phyloP scores from a whole-genome alignment of 1,140 invertebrate species.

The Parasteatoda tepidariorum region DNA sequence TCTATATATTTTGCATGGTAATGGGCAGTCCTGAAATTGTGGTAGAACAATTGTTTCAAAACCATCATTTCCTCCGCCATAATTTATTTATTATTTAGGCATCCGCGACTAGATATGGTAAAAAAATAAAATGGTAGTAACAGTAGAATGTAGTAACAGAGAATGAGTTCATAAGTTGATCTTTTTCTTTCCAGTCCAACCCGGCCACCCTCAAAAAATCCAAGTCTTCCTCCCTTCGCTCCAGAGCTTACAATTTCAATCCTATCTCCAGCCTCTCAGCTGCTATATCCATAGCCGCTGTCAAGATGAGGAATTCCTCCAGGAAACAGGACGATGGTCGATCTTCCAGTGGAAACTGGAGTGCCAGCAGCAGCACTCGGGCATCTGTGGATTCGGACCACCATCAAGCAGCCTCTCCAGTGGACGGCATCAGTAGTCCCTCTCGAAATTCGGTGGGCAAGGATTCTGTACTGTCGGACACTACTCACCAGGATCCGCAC shows the following conservation, averaged over 20 bases:
- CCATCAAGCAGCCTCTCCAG: not conserved
- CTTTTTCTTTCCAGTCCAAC: too few relatives aligned
- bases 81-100: too few relatives aligned
- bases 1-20: too few relatives aligned
- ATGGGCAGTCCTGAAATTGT: too few relatives aligned
- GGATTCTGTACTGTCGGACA: constrained; percentile 63
- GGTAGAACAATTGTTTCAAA: too few relatives aligned
- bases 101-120: too few relatives aligned
- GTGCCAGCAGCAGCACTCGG: constrained; percentile 83
- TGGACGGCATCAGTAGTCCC: not conserved
- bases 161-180: too few relatives aligned
- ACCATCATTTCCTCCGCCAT: too few relatives aligned
- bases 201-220: not conserved
- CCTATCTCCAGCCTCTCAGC: constrained; percentile 70
- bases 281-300: constrained; percentile 72
- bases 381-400: constrained; percentile 71
- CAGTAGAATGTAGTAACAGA: too few relatives aligned
- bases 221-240: constrained; percentile 9
- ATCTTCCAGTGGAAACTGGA: constrained; percentile 94
- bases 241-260: constrained; percentile 31
- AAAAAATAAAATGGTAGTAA: too few relatives aligned
- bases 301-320: constrained; percentile 73
- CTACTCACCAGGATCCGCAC: constrained; percentile 39
- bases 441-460: constrained; percentile 64
- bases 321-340: constrained; percentile 75